phyloP scores from a whole-genome alignment of 2,888 invertebrate genomes.

The Julus scandinavius region DNA sequence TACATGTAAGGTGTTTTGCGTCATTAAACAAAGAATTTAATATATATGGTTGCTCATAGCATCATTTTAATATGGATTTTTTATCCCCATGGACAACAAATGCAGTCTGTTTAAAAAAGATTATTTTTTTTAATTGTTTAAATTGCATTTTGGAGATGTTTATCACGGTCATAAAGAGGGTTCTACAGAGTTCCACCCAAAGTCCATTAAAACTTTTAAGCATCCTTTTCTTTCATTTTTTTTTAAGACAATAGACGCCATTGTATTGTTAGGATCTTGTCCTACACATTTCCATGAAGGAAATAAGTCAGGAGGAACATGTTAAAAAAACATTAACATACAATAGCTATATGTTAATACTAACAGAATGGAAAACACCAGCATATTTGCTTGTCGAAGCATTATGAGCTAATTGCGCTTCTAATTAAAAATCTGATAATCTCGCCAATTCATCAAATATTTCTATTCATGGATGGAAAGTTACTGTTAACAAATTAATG shows the following conservation, averaged over 20 bases:
- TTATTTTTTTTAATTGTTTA: not conserved
- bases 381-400: not conserved
- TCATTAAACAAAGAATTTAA: no score
- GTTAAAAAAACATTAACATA: not conserved
- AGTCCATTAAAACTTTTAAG: not conserved
- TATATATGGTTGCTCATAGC: no score
- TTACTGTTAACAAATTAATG: no score
- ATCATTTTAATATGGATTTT: no score
- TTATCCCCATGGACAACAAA: not conserved
- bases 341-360: not conserved
- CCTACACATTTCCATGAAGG: not conserved
- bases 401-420: not conserved
- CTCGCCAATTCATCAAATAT: no score
- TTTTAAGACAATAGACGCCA: not conserved
- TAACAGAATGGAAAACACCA: no score
- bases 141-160: slow-evolving; percentile 24
- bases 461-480: no score
- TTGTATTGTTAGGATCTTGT: not conserved
- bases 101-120: not conserved
- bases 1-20: no score
- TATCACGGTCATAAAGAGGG: not conserved
- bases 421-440: not conserved
- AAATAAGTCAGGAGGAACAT: not conserved
- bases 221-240: not conserved
- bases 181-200: not conserved